phyloP scores from a whole-genome alignment of 2,113 vertebrate genomes.

The Thymallus thymallus region DNA sequence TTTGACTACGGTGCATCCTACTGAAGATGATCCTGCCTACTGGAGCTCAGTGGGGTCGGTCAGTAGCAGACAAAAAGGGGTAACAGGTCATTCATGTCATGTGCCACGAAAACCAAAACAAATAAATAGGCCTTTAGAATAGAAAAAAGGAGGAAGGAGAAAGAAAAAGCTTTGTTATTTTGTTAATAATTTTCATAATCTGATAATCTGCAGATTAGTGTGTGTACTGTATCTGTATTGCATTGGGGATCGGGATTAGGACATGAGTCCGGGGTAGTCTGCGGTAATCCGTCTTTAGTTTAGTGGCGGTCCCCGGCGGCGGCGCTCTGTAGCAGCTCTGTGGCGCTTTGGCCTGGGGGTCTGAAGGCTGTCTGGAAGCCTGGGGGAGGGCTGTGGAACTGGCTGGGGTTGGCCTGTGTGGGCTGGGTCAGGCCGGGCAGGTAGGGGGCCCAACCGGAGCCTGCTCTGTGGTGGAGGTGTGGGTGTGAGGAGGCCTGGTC shows the following conservation, averaged over 20 bases:
- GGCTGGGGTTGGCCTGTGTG: conserved; percentile 84
- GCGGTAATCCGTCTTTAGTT: conserved; percentile 73
- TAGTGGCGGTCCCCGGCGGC: conserved; percentile 93
- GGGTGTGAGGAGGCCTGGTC: conserved; percentile 39
- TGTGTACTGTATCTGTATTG: conserved; percentile 63
- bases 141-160: conserved; percentile 49
- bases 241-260: conserved; percentile 23
- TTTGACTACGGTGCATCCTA: no score
- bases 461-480: conserved; percentile 92
- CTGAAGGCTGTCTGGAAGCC: conserved; percentile 99
- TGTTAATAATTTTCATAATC: conserved; percentile 77
- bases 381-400: conserved; percentile 95
- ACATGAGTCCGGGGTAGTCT: conserved; percentile 33
- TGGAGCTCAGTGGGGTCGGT: conserved; percentile 46
- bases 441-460: conserved; percentile 94
- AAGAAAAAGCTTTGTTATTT: conserved; percentile 67
- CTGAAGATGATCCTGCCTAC: conserved; percentile 1
- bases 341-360: conserved; percentile 93
- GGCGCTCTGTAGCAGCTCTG: conserved; percentile 99
- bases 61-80: conserved; percentile 44
- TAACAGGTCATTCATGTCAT: conserved; percentile 47
- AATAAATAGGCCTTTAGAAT: conserved; percentile 45
- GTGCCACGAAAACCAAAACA: conserved; percentile 67
- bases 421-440: conserved; percentile 69
- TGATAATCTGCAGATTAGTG: conserved; percentile 76